phyloP scores from a whole-genome alignment of 1,140 invertebrate species.

The Drosophila arizonae region DNA sequence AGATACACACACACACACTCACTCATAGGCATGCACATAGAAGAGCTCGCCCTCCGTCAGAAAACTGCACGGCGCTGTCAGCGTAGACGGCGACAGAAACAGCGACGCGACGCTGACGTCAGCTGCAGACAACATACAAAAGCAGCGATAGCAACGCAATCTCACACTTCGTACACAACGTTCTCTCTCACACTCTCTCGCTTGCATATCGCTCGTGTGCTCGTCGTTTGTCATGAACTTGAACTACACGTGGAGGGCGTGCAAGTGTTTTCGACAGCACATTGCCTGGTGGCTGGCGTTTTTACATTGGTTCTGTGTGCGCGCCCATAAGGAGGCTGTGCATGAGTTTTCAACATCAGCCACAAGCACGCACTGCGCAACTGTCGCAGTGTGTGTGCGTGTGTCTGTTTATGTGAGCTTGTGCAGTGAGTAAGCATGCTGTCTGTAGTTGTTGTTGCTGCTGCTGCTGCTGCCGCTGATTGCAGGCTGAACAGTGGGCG shows the following conservation, averaged over 20 bases:
- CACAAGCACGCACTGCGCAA: constrained; percentile 50
- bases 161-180: constrained; percentile 28
- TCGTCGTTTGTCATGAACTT: constrained; percentile 76
- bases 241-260: constrained; percentile 83
- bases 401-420: constrained; percentile 16
- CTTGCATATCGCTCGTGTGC: constrained; percentile 41
- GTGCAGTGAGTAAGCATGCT: constrained; percentile 66
- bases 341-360: constrained; percentile 50
- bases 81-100: constrained; percentile 31
- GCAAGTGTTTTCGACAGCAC: constrained; percentile 64
- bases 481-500: constrained; percentile 53
- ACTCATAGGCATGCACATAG: background rate
- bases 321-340: constrained; percentile 63
- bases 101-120: constrained; percentile 30
- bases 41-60: background rate
- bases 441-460: constrained; percentile 15
- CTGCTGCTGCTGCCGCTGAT: constrained; percentile 12
- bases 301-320: background rate
- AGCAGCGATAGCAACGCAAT: constrained; percentile 23
- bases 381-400: constrained; percentile 17
- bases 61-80: constrained; percentile 45
- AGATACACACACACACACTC: background rate
- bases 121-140: constrained; percentile 18
- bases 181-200: constrained; percentile 38
- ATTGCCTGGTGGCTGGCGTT: constrained; percentile 10